These are phyloP conservation scores for Dasysyrphus albostriatus DNA, from an alignment of 2,888 invertebrate genomes.

Conservation along the genomic window DNA sequence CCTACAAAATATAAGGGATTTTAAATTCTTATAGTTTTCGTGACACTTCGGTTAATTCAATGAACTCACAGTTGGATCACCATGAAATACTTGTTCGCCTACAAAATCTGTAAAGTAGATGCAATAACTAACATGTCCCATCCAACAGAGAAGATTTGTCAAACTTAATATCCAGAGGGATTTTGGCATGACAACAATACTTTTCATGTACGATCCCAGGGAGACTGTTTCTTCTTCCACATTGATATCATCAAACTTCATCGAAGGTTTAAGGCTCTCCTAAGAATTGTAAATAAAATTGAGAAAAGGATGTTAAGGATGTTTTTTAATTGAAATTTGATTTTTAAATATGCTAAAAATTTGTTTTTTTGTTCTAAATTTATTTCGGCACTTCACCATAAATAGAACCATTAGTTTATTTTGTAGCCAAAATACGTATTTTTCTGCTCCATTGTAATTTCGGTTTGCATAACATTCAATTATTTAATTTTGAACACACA, in stretches of 20 bases:
- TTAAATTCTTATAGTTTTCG: neutral
- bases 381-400: too few relatives aligned
- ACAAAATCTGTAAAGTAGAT: slow-evolving; percentile 89
- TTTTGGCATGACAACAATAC: slow-evolving; percentile 86
- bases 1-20: slow-evolving; percentile 72
- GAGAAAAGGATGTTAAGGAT: neutral
- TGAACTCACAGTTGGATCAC: slow-evolving; percentile 84
- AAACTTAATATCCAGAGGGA: slow-evolving; percentile 86
- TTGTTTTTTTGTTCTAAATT: too few relatives aligned
- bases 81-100: slow-evolving; percentile 86
- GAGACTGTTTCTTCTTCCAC: slow-evolving; percentile 78
- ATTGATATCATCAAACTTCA: slow-evolving; percentile 15
- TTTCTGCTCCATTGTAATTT: too few relatives aligned
- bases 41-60: neutral
- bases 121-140: slow-evolving; percentile 88
- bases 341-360: too few relatives aligned
- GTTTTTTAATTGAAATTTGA: too few relatives aligned
- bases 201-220: slow-evolving; percentile 83
- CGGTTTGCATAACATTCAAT: too few relatives aligned
- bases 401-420: too few relatives aligned
- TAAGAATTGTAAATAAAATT: too few relatives aligned
- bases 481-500: too few relatives aligned
- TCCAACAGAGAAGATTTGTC: slow-evolving; percentile 88
- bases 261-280: neutral
- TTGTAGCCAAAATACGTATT: too few relatives aligned